A percentile compares a stretch with the other conserved stretches of the same genome.
These are phyloP conservation scores for Myripristis murdjan DNA, from an alignment of 2,797 vertebrate species.

Conservation along the genomic window DNA sequence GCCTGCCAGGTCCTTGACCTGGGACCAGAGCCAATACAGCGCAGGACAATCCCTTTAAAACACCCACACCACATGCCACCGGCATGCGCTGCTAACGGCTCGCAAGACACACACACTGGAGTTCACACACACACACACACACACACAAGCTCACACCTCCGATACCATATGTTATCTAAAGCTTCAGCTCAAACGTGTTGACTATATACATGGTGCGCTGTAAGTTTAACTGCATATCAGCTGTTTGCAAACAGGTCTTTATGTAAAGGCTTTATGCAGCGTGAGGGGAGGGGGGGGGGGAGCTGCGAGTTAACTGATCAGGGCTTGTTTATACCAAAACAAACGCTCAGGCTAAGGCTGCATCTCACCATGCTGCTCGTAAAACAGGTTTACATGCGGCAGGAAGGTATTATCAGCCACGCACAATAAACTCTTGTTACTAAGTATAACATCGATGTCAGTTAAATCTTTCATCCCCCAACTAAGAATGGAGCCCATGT, in stretches of 20 bases:
- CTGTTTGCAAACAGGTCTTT: constrained; percentile 78
- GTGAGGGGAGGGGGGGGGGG: constrained; percentile 45
- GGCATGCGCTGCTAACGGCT: constrained; percentile 11
- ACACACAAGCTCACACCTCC: constrained; percentile 10
- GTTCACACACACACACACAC: too few species aligned
- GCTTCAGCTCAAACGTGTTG: constrained; percentile 68
- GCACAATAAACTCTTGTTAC: constrained; percentile 50
- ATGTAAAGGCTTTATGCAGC: constrained; percentile 59
- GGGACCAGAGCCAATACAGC: constrained; percentile 29
- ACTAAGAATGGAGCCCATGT: neutral
- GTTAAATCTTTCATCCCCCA: neutral
- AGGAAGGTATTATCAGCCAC: constrained; percentile 47
- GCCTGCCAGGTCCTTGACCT: constrained; percentile 32
- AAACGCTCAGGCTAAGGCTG: constrained; percentile 46
- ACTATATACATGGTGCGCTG: constrained; percentile 66
- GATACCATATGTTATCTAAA: constrained; percentile 41
- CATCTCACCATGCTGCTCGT: constrained; percentile 64
- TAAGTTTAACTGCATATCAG: constrained; percentile 68
- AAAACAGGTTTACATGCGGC: constrained; percentile 74
- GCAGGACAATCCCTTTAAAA: constrained; percentile 61
- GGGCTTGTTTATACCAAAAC: constrained; percentile 75
- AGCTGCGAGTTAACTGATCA: constrained; percentile 57
- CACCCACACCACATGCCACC: constrained; percentile 19
- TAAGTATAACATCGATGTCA: constrained; percentile 34
- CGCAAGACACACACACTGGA: neutral